Evolutionary conservation across 2,888 invertebrate species (phyloP).

Genomic region (Nemapogon koenigi): DNA sequence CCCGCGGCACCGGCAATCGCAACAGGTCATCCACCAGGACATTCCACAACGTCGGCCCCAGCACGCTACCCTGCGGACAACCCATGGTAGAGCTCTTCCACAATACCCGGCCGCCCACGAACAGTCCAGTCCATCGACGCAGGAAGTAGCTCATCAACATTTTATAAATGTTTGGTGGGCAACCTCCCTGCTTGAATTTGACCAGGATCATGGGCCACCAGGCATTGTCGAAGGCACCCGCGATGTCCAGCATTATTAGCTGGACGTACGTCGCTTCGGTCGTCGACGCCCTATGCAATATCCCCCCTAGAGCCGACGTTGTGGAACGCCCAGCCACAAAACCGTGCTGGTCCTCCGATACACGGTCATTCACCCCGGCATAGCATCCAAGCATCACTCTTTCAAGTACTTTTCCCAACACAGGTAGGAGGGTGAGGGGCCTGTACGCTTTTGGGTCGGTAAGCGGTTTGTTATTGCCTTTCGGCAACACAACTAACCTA

Average conservation of each 20-base stretch:
- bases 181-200: background rate
- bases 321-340: background rate
- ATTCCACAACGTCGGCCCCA: too few relatives aligned
- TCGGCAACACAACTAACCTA: background rate
- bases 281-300: background rate
- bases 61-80: constrained; percentile 2
- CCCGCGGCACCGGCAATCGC: background rate
- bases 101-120: too few relatives aligned
- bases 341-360: background rate
- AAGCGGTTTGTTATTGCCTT: too few relatives aligned
- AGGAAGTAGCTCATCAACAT: too few relatives aligned
- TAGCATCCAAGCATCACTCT: background rate
- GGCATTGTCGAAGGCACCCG: too few relatives aligned
- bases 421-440: background rate
- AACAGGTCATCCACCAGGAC: constrained; percentile 1
- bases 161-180: too few relatives aligned
- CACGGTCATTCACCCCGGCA: background rate
- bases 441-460: background rate
- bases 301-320: background rate
- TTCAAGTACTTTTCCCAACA: background rate
- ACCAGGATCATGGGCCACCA: too few relatives aligned
- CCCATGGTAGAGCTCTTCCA: too few relatives aligned
- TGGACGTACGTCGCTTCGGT: background rate
- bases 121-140: too few relatives aligned
- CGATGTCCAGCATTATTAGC: background rate